phyloP scores from a whole-genome alignment of 2,888 invertebrate genomes.

The Eugnorisma glareosa region DNA sequence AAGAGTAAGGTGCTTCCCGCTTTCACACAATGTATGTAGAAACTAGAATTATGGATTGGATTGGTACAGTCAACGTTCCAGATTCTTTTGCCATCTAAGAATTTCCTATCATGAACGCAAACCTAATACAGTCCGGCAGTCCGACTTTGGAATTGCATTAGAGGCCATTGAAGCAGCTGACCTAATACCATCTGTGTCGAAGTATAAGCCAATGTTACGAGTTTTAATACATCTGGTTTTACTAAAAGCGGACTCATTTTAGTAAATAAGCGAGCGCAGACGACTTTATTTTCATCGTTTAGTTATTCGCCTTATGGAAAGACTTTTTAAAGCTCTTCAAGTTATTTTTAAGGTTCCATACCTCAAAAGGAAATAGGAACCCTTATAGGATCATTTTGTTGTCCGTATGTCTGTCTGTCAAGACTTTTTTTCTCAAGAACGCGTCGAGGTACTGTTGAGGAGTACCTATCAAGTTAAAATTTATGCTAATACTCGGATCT shows the following conservation, averaged over 20 bases:
- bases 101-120: neutral
- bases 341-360: neutral
- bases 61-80: neutral
- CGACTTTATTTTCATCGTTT: neutral
- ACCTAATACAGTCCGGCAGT: neutral
- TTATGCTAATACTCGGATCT: too few relatives aligned
- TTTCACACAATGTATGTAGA: neutral
- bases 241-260: neutral
- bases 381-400: too few relatives aligned
- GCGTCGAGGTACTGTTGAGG: too few relatives aligned
- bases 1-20: neutral
- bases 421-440: neutral
- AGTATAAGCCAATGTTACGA: slow-evolving; percentile 12
- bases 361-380: neutral
- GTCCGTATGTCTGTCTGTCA: neutral
- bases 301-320: neutral
- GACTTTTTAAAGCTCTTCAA: neutral
- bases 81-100: neutral
- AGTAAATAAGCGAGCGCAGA: neutral
- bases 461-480: neutral
- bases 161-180: slow-evolving; percentile 16
- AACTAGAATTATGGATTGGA: neutral
- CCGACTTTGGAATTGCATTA: slow-evolving; percentile 16
- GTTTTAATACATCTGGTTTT: neutral
- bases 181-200: slow-evolving; percentile 29